These are phyloP conservation scores for Strongylocentrotus purpuratus DNA, from an alignment of 35 echinoderm and acorn worm genomes.

Conservation along the genomic window DNA sequence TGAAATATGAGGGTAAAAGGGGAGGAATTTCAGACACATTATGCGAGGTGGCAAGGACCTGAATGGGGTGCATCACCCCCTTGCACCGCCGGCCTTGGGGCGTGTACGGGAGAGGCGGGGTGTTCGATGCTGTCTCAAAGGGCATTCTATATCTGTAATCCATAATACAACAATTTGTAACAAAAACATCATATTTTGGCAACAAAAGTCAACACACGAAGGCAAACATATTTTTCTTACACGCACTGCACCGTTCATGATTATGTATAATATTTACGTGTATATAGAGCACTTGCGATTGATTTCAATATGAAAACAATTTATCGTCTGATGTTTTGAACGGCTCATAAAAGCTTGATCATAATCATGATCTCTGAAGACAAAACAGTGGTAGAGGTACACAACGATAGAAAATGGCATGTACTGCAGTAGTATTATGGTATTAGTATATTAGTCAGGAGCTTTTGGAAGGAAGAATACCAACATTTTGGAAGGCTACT, in stretches of 20 bases:
- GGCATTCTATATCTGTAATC: neutral
- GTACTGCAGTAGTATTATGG: no score
- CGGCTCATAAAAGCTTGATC: no score
- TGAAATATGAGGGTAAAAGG: neutral
- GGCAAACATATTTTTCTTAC: neutral
- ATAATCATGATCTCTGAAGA: no score
- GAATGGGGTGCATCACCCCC: neutral
- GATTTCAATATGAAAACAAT: neutral
- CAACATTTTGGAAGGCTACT: no score
- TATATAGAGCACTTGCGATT: neutral
- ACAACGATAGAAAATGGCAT: no score
- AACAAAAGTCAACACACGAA: neutral
- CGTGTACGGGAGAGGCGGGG: neutral
- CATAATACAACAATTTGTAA: conserved; percentile 5
- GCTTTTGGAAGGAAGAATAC: no score
- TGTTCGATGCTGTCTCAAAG: neutral
- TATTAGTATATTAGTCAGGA: no score
- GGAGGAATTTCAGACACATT: neutral
- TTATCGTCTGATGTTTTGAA: no score
- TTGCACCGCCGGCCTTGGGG: neutral
- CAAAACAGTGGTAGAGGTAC: no score
- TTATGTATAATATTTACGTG: neutral
- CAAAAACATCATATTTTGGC: conserved; percentile 3
- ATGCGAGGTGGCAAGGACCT: neutral
- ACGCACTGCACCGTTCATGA: neutral